Base-by-base conservation (phyloP, 2,888 invertebrate species). In the Drosophila nr. medialis region DNA sequence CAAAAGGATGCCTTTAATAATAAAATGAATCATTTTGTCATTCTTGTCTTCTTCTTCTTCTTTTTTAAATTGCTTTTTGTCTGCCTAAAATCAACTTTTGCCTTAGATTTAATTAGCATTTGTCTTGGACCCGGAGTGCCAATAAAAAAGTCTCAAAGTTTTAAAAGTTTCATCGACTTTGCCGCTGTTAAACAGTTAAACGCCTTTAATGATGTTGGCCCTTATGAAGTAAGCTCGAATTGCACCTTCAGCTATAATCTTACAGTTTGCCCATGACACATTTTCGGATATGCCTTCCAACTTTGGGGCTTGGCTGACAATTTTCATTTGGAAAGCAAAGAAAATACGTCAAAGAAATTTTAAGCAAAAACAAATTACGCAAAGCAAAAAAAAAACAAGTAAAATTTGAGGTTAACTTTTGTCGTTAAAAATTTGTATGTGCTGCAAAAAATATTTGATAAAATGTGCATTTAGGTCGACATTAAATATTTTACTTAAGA, bases 31-130 rank as follows among this genome's bases (percentile, higher is more conserved):
- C 0, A 42, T 66, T 66, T 64, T 42, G 49, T 49, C 54, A 30
- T 27, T 36, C 21, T 42, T 6, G 1, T 40, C 54, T 68, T 53
- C 69, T 36, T 30, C 27, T 53, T 49, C 13, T 21, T 10, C 2
- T 8, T 8, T 24, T 24, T 29, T 42, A 24, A 27, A 32, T 21
- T 40, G 10, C 4, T 27, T 38, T 8, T 59, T 48, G 55, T 18
- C 32, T 51, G 38, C 36, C 51, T 21, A 42, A 54, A 64, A 50
- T 69, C 64, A 55, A 67, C 73, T 85, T 85, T 87, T 72, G 73
- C 67, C 59, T 80, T 75, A 72, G 69, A 80, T 80, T 86, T 86
- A 88, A 85, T 85, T 83, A 86, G 83, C 83, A 72, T 80, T 83
- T 75, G 64, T 48, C 66, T 72, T 40, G n/a, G 58, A 58, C 65